Base-by-base conservation (phyloP, 2,888 invertebrate species). In the Synanthedon vespiformis region DNA sequence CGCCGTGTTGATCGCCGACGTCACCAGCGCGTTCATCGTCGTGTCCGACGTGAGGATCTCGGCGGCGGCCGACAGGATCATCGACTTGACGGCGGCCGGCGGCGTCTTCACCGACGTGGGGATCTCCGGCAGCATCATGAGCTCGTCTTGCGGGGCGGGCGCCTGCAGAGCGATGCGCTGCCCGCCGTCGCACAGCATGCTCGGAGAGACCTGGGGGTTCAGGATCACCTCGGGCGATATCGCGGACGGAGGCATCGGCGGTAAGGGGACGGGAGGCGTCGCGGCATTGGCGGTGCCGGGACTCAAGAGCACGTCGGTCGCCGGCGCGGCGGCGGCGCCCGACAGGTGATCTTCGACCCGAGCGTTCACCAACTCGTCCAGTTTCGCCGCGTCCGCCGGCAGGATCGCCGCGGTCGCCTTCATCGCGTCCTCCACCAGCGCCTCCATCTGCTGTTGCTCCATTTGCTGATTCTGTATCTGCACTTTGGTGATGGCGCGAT, bases 1-100 rank as follows among this genome's bases (percentile, higher is more conserved):
- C 16, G 86, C 88, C 44, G 87, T 88, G 71, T 88, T 86, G 63
- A 81, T 89, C 55, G 79, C 86, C 40, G 84, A 88, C 64, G 89
- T 91, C 63, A 88, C 89, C 27, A 88, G 67, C 56, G 87, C 88
- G 68, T 87, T 88, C 86, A 89, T 89, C 41, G 90, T 88, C 52
- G 88, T 80, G 80, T 90, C 83, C 0, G 92, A 92, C 50, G 92
- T 90, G 12, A 92, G 85, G 61, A 92, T 90, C 76, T 93, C 92
- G 0, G 91, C 92, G 0, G 92, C 92, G 5, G 93, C 93, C 69
- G 92, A 92, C 52, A 93, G 84, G 49, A 94, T 89, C 89, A 94
- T 92, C n/a, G 91, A 92, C 60, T 93, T 93, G 61, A 92, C 92
- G 34, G 92, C 90, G 34, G 91, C 89, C 1, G 89, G 88, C 49